phyloP scores from a whole-genome alignment of 2,797 vertebrate genomes.

The Agapornis canus region DNA sequence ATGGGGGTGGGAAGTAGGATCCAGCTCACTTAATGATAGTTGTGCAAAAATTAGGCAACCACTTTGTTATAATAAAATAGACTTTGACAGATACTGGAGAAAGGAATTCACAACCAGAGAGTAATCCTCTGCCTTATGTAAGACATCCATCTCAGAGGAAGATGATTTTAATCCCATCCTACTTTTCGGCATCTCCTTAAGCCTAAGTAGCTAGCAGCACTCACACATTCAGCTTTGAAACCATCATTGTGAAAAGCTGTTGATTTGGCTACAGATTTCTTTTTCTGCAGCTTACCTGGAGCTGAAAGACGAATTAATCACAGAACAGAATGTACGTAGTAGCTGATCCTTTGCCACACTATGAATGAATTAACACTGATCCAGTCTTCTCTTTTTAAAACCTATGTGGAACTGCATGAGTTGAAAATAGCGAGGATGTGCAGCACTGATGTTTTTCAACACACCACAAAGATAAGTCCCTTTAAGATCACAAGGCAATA shows the following conservation, averaged over 20 bases:
- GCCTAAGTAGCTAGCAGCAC: neutral
- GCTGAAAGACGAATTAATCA: constrained; percentile 22
- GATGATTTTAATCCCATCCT: neutral
- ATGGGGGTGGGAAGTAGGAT: neutral
- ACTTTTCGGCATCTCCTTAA: neutral
- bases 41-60: neutral
- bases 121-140: neutral
- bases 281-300: constrained; percentile 29
- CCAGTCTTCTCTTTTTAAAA: neutral
- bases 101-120: neutral
- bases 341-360: neutral
- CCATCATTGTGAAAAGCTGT: neutral
- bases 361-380: neutral
- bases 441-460: neutral
- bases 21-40: neutral
- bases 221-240: neutral
- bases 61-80: neutral
- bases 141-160: neutral
- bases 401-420: neutral
- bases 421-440: neutral
- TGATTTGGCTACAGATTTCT: neutral
- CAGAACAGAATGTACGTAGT: neutral
- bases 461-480: neutral
- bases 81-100: neutral
- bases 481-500: neutral